A percentile compares a stretch with the other conserved stretches of the same genome.
phyloP scores from a whole-genome alignment of 2,797 vertebrate species.

The Gastrophryne carolinensis region DNA sequence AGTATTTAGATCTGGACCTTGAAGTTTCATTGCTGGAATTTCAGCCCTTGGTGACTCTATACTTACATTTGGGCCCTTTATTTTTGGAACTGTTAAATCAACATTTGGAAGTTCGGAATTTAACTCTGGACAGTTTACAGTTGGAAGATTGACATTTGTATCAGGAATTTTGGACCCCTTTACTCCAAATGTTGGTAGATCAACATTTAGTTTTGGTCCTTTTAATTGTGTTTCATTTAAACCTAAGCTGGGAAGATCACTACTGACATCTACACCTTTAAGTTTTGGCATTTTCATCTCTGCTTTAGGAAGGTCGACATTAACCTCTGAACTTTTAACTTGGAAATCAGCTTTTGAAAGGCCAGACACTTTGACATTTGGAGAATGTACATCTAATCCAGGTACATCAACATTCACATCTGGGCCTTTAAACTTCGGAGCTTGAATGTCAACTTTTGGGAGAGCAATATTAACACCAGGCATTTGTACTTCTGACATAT shows the following conservation, averaged over 20 bases:
- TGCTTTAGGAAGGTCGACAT: constrained; percentile 19
- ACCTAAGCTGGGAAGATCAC: neutral
- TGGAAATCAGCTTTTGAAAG: constrained; percentile 3
- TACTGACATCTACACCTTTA: neutral
- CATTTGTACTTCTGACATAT: neutral
- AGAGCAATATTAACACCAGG: neutral
- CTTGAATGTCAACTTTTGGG: neutral
- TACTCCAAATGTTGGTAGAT: neutral
- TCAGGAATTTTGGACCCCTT: constrained; percentile 4
- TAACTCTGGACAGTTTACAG: neutral
- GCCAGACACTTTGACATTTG: neutral
- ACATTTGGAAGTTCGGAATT: constrained; percentile 18
- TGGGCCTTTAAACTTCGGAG: constrained; percentile 2
- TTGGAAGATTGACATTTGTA: neutral
- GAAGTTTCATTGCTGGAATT: constrained; percentile 1
- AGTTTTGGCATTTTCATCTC: constrained; percentile 9
- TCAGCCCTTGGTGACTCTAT: neutral
- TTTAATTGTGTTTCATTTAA: neutral
- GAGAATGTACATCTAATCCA: neutral
- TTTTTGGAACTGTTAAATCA: constrained; percentile 9
- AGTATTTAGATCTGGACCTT: constrained; percentile 15
- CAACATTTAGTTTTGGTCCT: constrained; percentile 14
- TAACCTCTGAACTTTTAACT: constrained; percentile 1
- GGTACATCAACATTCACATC: constrained; percentile 17
- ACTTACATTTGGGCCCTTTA: constrained; percentile 9